Conservation (phyloP, 2,888 invertebrate species). For the Drosophila meridiana region DNA sequence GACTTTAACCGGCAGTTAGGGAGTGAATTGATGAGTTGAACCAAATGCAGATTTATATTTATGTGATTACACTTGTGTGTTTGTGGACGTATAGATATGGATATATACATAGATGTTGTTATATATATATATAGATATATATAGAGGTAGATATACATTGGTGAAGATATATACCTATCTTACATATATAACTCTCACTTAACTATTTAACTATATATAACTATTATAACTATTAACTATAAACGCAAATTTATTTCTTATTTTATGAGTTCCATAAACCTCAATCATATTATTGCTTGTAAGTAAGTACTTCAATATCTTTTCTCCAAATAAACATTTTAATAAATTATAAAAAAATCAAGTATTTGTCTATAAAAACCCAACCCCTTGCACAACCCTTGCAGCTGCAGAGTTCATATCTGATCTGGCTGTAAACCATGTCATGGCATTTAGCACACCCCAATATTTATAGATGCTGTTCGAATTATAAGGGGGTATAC, state of each 20-base stretch:
- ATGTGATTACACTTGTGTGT: not conserved
- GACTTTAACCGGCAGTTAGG: slow-evolving; percentile 2
- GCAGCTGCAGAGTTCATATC: not conserved
- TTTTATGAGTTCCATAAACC: too few species aligned
- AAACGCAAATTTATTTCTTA: too few species aligned
- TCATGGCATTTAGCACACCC: not conserved
- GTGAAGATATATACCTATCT: too few species aligned
- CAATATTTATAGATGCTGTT: slow-evolving; percentile 23
- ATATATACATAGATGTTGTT: too few species aligned
- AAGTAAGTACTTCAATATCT: not conserved
- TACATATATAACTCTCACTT: too few species aligned
- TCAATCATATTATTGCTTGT: too few species aligned
- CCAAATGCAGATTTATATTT: not conserved
- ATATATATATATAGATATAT: too few species aligned
- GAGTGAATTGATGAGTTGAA: not conserved
- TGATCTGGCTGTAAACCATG: not conserved
- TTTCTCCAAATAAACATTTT: not conserved
- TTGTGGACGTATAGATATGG: not conserved
- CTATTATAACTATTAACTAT: too few species aligned
- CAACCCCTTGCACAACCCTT: not conserved
- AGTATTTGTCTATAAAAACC: not conserved
- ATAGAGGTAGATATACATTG: too few species aligned
- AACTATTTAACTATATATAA: too few species aligned
- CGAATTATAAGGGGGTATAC: slow-evolving; percentile 18
- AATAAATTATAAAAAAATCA: not conserved